These are phyloP conservation scores for Ceratosolen solmsi DNA, from an alignment of 1,140 invertebrate genomes.

Conservation along the genomic window DNA sequence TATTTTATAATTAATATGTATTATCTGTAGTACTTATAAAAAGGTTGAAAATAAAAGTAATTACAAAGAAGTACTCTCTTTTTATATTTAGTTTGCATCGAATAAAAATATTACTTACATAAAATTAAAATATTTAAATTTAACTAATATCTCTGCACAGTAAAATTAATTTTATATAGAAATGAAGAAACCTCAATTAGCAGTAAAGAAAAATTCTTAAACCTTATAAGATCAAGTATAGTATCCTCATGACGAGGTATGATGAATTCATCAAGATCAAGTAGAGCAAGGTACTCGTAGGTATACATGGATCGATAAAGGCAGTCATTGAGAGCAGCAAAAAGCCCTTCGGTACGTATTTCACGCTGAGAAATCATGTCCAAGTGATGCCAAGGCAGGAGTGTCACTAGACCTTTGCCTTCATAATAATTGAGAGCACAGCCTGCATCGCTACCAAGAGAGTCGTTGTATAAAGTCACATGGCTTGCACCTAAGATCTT, in stretches of 20 bases:
- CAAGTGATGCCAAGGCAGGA: constrained; percentile 89
- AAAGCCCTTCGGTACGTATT: constrained; percentile 92
- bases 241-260: constrained; percentile 85
- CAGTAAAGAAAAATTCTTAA: too few relatives aligned
- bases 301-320: constrained; percentile 90
- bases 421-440: constrained; percentile 85
- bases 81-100: too few relatives aligned
- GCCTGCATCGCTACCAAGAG: constrained; percentile 83
- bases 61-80: too few relatives aligned
- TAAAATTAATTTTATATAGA: too few relatives aligned
- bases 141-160: too few relatives aligned
- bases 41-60: too few relatives aligned
- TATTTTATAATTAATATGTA: too few relatives aligned
- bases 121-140: too few relatives aligned
- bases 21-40: too few relatives aligned
- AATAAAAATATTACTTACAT: too few relatives aligned
- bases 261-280: constrained; percentile 94
- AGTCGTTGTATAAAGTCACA: constrained; percentile 95
- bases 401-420: constrained; percentile 79
- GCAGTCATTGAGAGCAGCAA: constrained; percentile 94
- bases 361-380: constrained; percentile 92
- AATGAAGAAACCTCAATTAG: too few relatives aligned
- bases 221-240: constrained; percentile 78
- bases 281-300: constrained; percentile 86
- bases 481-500: constrained; percentile 88